A percentile compares a stretch with the other conserved stretches of the same genome.
Evolutionary conservation across 1,140 invertebrate species (phyloP).

Genomic region (Hyles vespertilio): DNA sequence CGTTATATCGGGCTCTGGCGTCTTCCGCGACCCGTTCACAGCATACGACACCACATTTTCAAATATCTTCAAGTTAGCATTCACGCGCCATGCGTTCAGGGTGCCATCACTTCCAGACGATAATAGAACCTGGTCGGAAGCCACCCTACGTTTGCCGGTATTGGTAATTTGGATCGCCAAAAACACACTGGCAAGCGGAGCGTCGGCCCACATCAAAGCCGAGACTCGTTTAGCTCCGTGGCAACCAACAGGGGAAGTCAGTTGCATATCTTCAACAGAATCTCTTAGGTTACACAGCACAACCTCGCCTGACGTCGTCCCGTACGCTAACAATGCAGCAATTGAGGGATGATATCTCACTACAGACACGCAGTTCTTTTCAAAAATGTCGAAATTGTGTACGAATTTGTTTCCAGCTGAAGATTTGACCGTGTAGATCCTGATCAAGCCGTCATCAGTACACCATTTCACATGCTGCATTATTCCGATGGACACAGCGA

Average conservation of each 20-base stretch:
- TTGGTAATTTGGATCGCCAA: slow-evolving; percentile 47
- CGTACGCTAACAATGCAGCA: slow-evolving; percentile 53
- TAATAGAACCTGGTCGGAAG: slow-evolving; percentile 52
- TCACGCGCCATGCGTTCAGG: slow-evolving; percentile 54
- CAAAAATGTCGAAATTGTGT: slow-evolving; percentile 42
- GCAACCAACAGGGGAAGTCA: slow-evolving; percentile 42
- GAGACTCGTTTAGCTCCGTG: slow-evolving; percentile 48
- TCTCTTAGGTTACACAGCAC: slow-evolving; percentile 50
- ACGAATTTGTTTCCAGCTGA: slow-evolving; percentile 44
- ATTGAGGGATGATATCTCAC: slow-evolving; percentile 54
- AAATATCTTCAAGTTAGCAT: slow-evolving; percentile 40
- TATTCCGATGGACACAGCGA: slow-evolving; percentile 50
- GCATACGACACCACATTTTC: slow-evolving; percentile 46
- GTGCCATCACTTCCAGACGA: slow-evolving; percentile 52
- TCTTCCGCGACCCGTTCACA: slow-evolving; percentile 36
- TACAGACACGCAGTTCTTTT: slow-evolving; percentile 53
- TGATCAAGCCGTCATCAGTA: slow-evolving; percentile 45
- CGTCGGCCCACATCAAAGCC: slow-evolving; percentile 49
- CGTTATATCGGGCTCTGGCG: slow-evolving; percentile 34
- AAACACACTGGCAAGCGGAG: slow-evolving; percentile 39
- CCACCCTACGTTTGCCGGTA: slow-evolving; percentile 47
- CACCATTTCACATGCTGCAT: slow-evolving; percentile 55
- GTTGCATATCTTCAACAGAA: slow-evolving; percentile 30
- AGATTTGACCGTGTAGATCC: slow-evolving; percentile 45
- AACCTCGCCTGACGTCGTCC: slow-evolving; percentile 51